Base-by-base conservation (phyloP, 2,797 vertebrate species). In the Cephalopachus bancanus region DNA sequence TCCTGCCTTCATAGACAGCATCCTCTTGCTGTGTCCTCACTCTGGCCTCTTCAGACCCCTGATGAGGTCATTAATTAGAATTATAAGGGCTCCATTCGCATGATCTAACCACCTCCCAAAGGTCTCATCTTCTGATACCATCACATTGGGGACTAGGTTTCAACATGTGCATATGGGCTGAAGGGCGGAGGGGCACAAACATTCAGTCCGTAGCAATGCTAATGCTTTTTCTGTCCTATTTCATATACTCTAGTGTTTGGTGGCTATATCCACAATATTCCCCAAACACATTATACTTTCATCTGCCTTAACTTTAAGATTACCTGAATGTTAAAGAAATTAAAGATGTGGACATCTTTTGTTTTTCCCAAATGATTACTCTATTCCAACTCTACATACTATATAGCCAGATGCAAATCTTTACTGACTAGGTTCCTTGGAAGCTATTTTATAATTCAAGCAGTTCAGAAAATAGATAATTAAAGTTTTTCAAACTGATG, bases 401-500 rank as follows among this genome's bases (percentile, higher is more conserved):
- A 83, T 64, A 89, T 44, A 28, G 53, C n/a, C 92, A 91, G 89
- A 86, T 91, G 53, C n/a, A 88, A 83, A 89, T 79, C 17, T 60
- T 84, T 62, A 94, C 26, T 69, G 51, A 93, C 14, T 11, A 83
- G 57, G 22, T 95, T 67, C 14, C 57, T 91, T 74, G 87, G 59
- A 88, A 90, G 72, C 37, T 81, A 93, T 88, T 88, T 17, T 75
- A 92, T 89, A 80, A 93, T 81, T 81, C 14, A 62, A 91, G 65
- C 20, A 71, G 26, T n/a, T 9, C 33, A 92, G 74, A 95, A 95
- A 96, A 95, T 44, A 72, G 69, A 81, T 83, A 55, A 76, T 33
- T 62, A 83, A 91, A 92, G 59, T 10, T 95, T 93, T 91, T 78
- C 81, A 81, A 96, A 93, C 5, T 91, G 28, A 74, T 55, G 22